Percentiles rank a stretch among this genome's conserved stretches.
Conservation (phyloP, 1,140 invertebrate species). For the Neelides sp. region DNA sequence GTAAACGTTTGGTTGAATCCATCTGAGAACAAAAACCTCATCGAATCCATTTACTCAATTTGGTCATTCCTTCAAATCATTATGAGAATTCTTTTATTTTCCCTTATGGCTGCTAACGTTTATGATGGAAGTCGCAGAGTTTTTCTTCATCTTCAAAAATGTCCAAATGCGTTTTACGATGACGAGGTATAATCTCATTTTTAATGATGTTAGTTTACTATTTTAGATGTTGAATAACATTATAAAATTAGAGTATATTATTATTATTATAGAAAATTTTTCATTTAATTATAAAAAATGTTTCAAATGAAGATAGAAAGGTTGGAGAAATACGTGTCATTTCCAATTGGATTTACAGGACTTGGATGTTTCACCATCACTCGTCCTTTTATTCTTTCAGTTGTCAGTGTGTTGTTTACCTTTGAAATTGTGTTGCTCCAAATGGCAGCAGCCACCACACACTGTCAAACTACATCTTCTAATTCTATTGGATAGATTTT, state of each 20-base stretch:
- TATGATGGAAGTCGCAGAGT: background rate
- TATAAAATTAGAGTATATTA: background rate
- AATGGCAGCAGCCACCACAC: no score
- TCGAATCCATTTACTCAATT: constrained; percentile 1
- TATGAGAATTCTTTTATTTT: background rate
- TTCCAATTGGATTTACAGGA: constrained; percentile 14
- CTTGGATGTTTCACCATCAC: constrained; percentile 18
- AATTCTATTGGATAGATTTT: no score
- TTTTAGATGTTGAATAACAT: background rate
- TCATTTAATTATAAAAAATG: background rate
- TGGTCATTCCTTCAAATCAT: constrained; percentile 14
- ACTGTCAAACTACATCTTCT: no score
- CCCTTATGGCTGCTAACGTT: background rate
- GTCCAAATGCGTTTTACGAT: background rate
- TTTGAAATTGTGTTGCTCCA: constrained; percentile 25
- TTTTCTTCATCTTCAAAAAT: constrained; percentile 9
- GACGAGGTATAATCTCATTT: background rate
- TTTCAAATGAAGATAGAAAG: constrained; percentile 1
- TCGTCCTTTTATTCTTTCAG: constrained; percentile 14
- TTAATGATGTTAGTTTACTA: background rate
- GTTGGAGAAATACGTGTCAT: constrained; percentile 7
- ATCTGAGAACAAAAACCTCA: background rate
- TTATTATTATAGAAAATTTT: background rate
- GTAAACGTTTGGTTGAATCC: constrained; percentile 5
- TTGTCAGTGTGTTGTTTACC: constrained; percentile 17